Evolutionary conservation across 1,140 invertebrate species (phyloP), one percentile per base, ranked within the genome.

Genomic region (Ceratina calcarata): DNA sequence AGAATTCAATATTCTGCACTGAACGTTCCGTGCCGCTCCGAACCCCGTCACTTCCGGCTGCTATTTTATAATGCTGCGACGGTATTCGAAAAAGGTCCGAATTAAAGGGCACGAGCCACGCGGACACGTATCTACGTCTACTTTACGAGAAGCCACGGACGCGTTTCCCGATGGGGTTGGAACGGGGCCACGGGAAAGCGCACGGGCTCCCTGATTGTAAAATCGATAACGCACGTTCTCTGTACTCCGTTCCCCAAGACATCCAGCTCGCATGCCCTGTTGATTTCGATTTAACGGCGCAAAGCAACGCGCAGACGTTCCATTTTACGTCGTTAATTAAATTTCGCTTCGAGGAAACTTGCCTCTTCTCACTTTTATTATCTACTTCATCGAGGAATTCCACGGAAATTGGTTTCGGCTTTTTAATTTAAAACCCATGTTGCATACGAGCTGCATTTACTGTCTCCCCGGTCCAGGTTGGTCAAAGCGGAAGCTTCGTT

Each of bases 151-250:
- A 83, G 76, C 83, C 76, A 70, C 57, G 70, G 66, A 80, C 81
- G 57, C 22, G 69, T 55, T 55, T 6, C 18, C 60, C 20, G 32
- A 45, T 32, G 13, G 24, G 24, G 22, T 60, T 37, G 20, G 49
- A 71, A 69, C 49, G 68, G 27, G 53, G 67, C 53, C 75, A 60
- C 24, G 24, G 16, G 67, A 32, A 61, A 70, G 49, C 70, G 51
- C 24, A 67, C 76, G 72, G 61, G 55, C 86, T 32, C 24, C 51
- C 27, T 86, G 85, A 86, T 86, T 86, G 77, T 74, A 86, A 86
- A 86, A 86, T 86, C 85, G 85, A 86, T 86, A 77, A 32, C 27
- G 78, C 60, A 45, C 37, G 37, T 6, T 45, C 37, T 45, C 37
- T 45, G 37, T 45, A 45, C 37, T 45, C 37, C 37, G 37, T 10